These are phyloP conservation scores for Drosophila putrida DNA, from an alignment of 2,888 invertebrate species.

Conservation along the genomic window DNA sequence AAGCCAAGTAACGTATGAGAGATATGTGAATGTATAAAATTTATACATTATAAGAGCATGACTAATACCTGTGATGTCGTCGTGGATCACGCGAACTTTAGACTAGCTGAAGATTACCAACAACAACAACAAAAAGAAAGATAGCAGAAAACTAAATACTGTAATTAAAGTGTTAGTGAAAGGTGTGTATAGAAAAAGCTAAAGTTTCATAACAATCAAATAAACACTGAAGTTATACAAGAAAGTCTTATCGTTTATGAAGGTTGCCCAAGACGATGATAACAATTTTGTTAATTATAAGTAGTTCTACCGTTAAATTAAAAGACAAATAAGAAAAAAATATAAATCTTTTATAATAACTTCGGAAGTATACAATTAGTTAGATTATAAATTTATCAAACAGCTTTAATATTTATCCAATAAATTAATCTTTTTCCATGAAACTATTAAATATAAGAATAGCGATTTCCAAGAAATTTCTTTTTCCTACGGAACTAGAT, in stretches of 20 bases:
- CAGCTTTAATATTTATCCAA: too few species aligned
- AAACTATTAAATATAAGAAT: too few species aligned
- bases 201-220: neutral
- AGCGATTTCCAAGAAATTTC: too few species aligned
- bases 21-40: constrained; percentile 3
- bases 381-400: too few species aligned
- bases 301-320: neutral
- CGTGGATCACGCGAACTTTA: constrained; percentile 16
- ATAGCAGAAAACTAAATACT: neutral
- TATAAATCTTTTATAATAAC: too few species aligned
- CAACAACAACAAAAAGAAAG: too few species aligned
- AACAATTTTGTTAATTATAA: neutral
- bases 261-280: neutral
- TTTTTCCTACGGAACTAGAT: too few species aligned
- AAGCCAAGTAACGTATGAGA: neutral
- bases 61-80: constrained; percentile 19
- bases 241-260: neutral
- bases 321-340: neutral
- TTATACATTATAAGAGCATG: constrained; percentile 4
- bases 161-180: neutral
- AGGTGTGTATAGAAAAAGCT: too few species aligned
- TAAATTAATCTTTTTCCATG: too few species aligned
- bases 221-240: neutral
- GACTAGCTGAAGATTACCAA: neutral
- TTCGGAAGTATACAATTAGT: too few species aligned